phyloP scores from a whole-genome alignment of 2,888 invertebrate species.

The Candidula unifasciata region DNA sequence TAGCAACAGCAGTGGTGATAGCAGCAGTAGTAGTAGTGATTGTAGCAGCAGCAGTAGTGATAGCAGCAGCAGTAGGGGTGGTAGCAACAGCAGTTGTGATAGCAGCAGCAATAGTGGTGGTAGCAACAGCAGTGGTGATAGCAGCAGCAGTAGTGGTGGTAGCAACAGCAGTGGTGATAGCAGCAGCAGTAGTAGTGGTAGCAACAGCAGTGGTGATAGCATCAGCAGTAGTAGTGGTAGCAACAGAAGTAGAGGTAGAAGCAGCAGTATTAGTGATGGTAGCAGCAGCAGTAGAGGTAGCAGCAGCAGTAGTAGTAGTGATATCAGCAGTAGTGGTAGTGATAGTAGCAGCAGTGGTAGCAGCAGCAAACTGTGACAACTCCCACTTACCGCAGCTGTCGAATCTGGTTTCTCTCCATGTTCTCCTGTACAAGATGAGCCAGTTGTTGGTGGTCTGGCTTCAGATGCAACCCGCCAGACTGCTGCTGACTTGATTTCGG shows the following conservation, averaged over 20 bases:
- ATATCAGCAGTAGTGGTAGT: too few species aligned
- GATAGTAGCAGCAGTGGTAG: background rate
- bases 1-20: background rate
- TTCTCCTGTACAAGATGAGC: slow-evolving; percentile 92
- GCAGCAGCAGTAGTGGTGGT: slow-evolving; percentile 3
- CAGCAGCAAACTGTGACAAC: too few species aligned
- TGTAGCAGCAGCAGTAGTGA: slow-evolving; percentile 13
- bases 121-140: slow-evolving; percentile 11
- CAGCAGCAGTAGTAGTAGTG: too few species aligned
- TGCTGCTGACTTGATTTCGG: slow-evolving; percentile 51
- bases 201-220: slow-evolving; percentile 28
- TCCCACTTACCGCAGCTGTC: slow-evolving; percentile 64
- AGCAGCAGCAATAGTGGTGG: slow-evolving; percentile 10
- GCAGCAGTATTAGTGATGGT: slow-evolving; percentile 6
- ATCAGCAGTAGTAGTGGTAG: slow-evolving; percentile 35
- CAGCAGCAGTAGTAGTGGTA: slow-evolving; percentile 24
- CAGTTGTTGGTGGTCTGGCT: slow-evolving; percentile 82
- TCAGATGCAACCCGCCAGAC: slow-evolving; percentile 19
- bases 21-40: slow-evolving; percentile 25
- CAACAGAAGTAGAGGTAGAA: slow-evolving; percentile 17
- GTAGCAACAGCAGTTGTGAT: slow-evolving; percentile 11
- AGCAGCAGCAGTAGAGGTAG: background rate
- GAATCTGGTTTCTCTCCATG: slow-evolving; percentile 83
- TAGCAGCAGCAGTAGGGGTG: background rate
- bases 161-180: background rate